Base-by-base conservation (phyloP, 1,140 invertebrate genomes). In the Aphaenogaster floridana region DNA sequence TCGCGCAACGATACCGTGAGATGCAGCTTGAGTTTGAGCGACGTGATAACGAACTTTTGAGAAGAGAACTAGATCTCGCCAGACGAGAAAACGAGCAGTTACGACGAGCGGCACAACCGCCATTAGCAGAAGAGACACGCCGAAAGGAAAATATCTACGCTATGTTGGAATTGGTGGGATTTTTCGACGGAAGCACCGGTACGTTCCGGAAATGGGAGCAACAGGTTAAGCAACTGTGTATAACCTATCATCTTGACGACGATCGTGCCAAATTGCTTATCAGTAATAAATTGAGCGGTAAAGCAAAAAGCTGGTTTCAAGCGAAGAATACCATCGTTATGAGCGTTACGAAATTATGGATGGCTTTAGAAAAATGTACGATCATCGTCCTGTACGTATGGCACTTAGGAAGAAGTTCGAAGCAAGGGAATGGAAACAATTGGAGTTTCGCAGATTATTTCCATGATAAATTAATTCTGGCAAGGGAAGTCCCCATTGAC, bases 111-210 rank as follows among this genome's bases (percentile, higher is more conserved):
- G 6, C 15, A 21, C 21, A 21, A 11, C 21, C 3, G 6, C 7
- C n/a, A 1, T 0, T 0, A 0, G 15, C 0, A 0, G 69, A 34
- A 28, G 3, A 8, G 13, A 2, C 15, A 9, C 3, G 1, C 3
- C 0, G 28, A 15, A 72, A 7, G 7, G 69, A 72, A 8, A 72
- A 4, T 4, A 72, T 72, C 21, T 54, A 3, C 8, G 1, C 15
- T 15, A 72, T 72, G 28, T n/a, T 54, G 9, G 48, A 72, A 34
- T 15, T 72, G 3, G 28, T 52, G 3, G 28, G 15, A 54, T 72
- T n/a, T 15, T 72, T 72, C 11, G 21, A 71, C 13, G 21, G 21
- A 34, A 50, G 21, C 15, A 48, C 69, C 2, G 15, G 15, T 17
- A 72, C 7, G 21, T 72, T 72, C 3, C 52, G 21, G 8, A 72